Conservation (phyloP, 2,113 vertebrate genomes). For the Etia nguti region DNA sequence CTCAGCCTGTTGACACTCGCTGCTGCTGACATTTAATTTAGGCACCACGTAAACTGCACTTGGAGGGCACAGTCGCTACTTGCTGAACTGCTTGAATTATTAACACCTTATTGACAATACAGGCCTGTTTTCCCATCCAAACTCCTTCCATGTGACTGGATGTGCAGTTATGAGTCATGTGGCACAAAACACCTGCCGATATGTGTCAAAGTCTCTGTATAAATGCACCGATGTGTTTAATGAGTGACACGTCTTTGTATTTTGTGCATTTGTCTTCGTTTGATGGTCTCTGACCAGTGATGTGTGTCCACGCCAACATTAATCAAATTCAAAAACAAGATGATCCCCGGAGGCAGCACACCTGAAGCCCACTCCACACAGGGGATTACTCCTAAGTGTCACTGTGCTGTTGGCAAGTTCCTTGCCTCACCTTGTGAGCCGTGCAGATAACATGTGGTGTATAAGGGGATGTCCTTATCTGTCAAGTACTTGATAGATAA, state of each 20-base stretch:
- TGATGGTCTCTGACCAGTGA: not conserved
- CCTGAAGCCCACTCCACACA: not conserved
- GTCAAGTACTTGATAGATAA: not conserved
- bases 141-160: not conserved
- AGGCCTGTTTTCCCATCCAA: not conserved
- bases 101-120: slow-evolving; percentile 23
- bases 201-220: not conserved
- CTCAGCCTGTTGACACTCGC: slow-evolving; percentile 50
- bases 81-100: slow-evolving; percentile 22
- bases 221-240: not conserved
- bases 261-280: not conserved
- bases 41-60: slow-evolving; percentile 19
- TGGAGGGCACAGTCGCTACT: slow-evolving; percentile 12
- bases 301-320: not conserved
- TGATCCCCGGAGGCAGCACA: not conserved
- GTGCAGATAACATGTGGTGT: not conserved
- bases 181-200: not conserved
- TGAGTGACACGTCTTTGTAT: not conserved
- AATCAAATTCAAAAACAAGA: not conserved
- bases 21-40: slow-evolving; percentile 77
- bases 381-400: not conserved
- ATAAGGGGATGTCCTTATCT: not conserved
- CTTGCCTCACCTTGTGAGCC: not conserved
- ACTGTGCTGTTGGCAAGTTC: not conserved
- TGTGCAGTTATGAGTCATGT: not conserved